phyloP scores from a whole-genome alignment of 2,797 vertebrate genomes.

The Zalophus californianus region DNA sequence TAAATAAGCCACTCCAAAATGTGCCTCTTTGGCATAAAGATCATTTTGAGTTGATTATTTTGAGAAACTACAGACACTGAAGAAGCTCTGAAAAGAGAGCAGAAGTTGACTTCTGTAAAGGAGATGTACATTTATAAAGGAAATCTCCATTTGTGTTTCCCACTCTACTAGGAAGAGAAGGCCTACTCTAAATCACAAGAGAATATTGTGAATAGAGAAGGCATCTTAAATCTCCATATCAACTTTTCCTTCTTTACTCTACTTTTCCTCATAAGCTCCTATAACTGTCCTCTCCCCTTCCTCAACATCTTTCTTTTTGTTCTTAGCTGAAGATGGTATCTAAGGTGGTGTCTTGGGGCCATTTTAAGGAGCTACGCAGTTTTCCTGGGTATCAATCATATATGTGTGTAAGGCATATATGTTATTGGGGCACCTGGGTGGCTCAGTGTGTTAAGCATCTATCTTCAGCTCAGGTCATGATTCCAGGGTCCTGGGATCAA shows the following conservation, averaged over 20 bases:
- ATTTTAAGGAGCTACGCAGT: neutral
- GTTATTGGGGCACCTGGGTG: neutral
- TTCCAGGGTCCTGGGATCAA: no score
- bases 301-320: neutral
- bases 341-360: neutral
- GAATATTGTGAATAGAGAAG: neutral
- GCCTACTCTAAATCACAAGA: neutral
- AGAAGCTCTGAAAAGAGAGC: neutral
- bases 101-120: neutral
- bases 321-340: neutral
- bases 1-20: neutral
- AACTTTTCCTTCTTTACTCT: neutral
- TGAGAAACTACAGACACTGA: neutral
- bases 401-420: neutral
- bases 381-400: neutral
- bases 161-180: neutral
- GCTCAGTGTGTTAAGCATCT: neutral
- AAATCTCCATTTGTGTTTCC: conserved; percentile 12
- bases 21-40: neutral
- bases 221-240: neutral
- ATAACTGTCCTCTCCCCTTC: neutral
- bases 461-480: neutral
- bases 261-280: neutral
- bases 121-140: neutral
- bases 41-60: neutral